phyloP scores from a whole-genome alignment of 2,888 invertebrate genomes.

The Agrochola macilenta region DNA sequence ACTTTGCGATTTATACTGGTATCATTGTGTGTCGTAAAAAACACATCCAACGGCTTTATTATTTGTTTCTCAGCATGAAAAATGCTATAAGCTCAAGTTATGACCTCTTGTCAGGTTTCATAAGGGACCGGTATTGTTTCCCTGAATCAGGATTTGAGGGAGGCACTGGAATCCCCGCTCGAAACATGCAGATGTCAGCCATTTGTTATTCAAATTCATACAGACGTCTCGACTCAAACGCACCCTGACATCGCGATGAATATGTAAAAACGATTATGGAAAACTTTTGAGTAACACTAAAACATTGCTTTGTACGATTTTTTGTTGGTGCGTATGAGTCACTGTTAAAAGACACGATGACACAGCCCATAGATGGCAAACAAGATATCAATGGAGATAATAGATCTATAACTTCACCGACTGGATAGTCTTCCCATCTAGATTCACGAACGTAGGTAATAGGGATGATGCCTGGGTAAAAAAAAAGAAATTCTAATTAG shows the following conservation, averaged over 20 bases:
- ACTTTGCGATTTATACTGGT: constrained; percentile 32
- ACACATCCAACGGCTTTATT: constrained; percentile 34
- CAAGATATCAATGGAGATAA: constrained; percentile 13
- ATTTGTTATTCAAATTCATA: constrained; percentile 89
- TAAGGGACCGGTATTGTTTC: constrained; percentile 76
- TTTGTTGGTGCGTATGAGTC: constrained; percentile 56
- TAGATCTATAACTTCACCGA: background rate
- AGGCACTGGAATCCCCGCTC: constrained; percentile 77
- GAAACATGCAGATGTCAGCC: constrained; percentile 87
- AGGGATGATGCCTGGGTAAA: too few relatives aligned
- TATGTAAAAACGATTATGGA: constrained; percentile 89
- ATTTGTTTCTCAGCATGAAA: constrained; percentile 63
- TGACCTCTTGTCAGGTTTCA: constrained; percentile 71
- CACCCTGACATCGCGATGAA: constrained; percentile 87
- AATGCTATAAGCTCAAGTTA: constrained; percentile 70
- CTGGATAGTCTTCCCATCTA: constrained; percentile 6
- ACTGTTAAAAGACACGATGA: constrained; percentile 34
- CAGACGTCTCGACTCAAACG: constrained; percentile 86
- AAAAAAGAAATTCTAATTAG: too few relatives aligned
- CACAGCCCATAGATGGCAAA: constrained; percentile 7
- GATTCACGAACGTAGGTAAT: constrained; percentile 19
- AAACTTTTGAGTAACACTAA: constrained; percentile 82
- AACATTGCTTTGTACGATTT: constrained; percentile 66
- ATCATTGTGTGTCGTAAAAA: constrained; percentile 42
- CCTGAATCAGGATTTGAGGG: constrained; percentile 76